These are phyloP conservation scores for Mythimna loreyi DNA, from an alignment of 2,888 invertebrate species.

Conservation along the genomic window DNA sequence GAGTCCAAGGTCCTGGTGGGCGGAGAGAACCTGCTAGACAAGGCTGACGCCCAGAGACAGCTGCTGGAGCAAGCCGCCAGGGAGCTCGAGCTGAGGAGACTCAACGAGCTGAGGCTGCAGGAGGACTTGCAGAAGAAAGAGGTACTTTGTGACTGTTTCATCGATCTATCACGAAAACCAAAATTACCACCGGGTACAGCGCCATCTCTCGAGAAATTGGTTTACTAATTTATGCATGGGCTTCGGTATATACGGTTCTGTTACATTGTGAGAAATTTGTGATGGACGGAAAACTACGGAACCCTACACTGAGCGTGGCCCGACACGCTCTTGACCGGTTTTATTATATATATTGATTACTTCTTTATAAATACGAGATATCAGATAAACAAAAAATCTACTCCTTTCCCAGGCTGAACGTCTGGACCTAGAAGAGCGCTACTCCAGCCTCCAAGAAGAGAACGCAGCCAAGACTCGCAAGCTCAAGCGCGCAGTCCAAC, in stretches of 20 bases:
- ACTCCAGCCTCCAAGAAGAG: constrained; percentile 98
- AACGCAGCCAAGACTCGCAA: constrained; percentile 98
- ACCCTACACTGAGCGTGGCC: too few species aligned
- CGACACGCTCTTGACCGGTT: too few species aligned
- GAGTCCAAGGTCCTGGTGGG: constrained; percentile 99
- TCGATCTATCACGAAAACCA: too few species aligned
- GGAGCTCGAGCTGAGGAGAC: constrained; percentile 94
- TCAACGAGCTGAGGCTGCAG: constrained; percentile 95
- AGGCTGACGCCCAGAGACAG: constrained; percentile 98
- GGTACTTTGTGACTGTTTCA: constrained; percentile 83
- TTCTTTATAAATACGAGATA: too few species aligned
- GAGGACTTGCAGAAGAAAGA: constrained; percentile 97
- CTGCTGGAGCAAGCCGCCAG: constrained; percentile 96
- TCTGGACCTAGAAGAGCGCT: constrained; percentile 98
- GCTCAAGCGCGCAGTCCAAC: constrained; percentile 96
- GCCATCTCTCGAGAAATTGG: too few species aligned
- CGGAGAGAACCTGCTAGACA: constrained; percentile 99
- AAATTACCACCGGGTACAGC: too few species aligned
- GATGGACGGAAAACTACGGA: too few species aligned
- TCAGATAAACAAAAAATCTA: neutral
- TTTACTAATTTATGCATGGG: too few species aligned
- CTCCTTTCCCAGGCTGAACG: constrained; percentile 92
- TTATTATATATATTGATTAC: too few species aligned
- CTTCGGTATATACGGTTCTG: too few species aligned
- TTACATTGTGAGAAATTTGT: too few species aligned